These are phyloP conservation scores for Trididemnum clinides DNA, from an alignment of 23 tunicate genomes.

Conservation along the genomic window DNA sequence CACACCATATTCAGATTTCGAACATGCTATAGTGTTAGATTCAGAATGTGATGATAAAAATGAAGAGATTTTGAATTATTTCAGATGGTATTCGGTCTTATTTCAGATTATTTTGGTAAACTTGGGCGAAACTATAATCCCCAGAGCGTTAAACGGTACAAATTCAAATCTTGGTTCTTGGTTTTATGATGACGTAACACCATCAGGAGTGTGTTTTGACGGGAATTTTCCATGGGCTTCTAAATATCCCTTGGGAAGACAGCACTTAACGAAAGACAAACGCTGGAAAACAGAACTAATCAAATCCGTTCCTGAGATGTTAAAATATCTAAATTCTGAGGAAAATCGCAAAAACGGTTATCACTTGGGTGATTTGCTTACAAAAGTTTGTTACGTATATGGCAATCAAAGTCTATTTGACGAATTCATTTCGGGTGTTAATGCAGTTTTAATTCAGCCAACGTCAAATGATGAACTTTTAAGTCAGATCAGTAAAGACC, in stretches of 20 bases:
- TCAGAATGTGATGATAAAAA: neutral
- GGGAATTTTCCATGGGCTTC: conserved; percentile 40
- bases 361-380: conserved; percentile 35
- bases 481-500: neutral
- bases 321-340: conserved; percentile 3
- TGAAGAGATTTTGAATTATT: neutral
- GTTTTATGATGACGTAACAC: conserved; percentile 37
- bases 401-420: conserved; percentile 9
- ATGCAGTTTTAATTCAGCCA: neutral
- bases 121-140: neutral
- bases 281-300: conserved; percentile 22
- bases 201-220: conserved; percentile 35
- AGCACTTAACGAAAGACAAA: conserved; percentile 13
- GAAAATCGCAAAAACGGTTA: conserved; percentile 37
- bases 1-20: neutral
- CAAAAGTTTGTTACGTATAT: conserved; percentile 36
- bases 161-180: conserved; percentile 3
- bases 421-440: neutral
- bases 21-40: neutral
- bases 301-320: conserved; percentile 39
- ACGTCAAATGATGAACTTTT: neutral
- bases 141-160: neutral
- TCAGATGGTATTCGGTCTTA: neutral
- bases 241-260: conserved; percentile 43
- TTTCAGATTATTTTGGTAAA: too few relatives aligned